These are phyloP conservation scores for Lomographa bimaculata DNA, from an alignment of 2,888 invertebrate species.

Conservation along the genomic window DNA sequence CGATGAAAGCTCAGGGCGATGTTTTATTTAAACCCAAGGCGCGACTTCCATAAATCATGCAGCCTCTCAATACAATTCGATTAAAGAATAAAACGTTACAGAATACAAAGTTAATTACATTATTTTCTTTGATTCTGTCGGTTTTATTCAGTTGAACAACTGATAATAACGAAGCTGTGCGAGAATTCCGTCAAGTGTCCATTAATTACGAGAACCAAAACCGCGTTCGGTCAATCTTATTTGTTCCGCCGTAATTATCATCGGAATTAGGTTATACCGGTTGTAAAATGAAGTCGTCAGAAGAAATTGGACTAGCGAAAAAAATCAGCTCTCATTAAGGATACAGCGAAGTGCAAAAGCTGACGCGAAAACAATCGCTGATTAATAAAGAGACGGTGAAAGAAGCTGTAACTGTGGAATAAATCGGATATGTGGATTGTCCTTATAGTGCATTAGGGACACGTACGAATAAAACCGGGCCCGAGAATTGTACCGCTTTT, in stretches of 20 bases:
- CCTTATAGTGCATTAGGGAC: constrained; percentile 59
- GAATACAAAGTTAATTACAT: constrained; percentile 68
- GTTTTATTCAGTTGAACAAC: constrained; percentile 30
- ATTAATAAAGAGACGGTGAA: constrained; percentile 63
- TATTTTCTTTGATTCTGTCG: constrained; percentile 24
- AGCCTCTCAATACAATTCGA: constrained; percentile 71
- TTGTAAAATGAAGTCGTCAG: constrained; percentile 45
- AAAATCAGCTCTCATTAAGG: constrained; percentile 62
- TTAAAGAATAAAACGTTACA: constrained; percentile 65
- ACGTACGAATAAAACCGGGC: constrained; percentile 43
- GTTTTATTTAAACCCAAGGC: constrained; percentile 76
- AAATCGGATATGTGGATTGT: constrained; percentile 54
- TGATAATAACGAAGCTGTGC: constrained; percentile 24
- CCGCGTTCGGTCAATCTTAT: constrained; percentile 63
- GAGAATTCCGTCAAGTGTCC: constrained; percentile 28
- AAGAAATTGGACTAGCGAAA: constrained; percentile 52
- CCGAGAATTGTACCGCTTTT: constrained; percentile 39
- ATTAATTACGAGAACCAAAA: constrained; percentile 58
- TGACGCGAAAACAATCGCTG: constrained; percentile 74
- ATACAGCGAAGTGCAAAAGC: constrained; percentile 77
- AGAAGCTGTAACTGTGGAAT: constrained; percentile 44
- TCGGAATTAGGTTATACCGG: constrained; percentile 69
- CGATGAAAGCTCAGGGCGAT: constrained; percentile 79
- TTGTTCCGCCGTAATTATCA: constrained; percentile 67
- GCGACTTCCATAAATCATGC: constrained; percentile 74